Conservation (phyloP, 2,113 vertebrate species). For the Pedionomus torquatus region DNA sequence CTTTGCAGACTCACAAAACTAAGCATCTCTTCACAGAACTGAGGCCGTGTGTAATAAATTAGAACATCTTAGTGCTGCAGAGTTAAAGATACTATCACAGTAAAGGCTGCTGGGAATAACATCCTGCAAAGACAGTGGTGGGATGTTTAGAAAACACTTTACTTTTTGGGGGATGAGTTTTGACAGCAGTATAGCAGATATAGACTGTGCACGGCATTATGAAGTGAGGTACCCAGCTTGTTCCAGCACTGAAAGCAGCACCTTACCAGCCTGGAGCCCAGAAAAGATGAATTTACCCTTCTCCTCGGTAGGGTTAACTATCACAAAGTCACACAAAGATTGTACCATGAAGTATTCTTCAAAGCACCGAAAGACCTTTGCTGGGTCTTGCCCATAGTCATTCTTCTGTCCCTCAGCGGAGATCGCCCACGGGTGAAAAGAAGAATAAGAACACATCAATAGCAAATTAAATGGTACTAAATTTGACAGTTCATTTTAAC, state of each 20-base stretch:
- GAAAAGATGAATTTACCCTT: background rate
- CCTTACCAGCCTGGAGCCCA: background rate
- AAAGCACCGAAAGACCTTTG: background rate
- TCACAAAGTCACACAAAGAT: background rate
- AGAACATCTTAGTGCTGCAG: background rate
- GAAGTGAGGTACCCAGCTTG: background rate
- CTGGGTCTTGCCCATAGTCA: background rate
- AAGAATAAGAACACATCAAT: background rate
- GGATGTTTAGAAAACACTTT: background rate
- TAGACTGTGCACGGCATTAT: fast-evolving
- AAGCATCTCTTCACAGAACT: background rate
- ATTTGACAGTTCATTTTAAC: background rate
- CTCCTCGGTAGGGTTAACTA: background rate
- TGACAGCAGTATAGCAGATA: background rate
- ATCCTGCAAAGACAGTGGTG: background rate
- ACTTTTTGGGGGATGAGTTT: background rate
- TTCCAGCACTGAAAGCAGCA: background rate
- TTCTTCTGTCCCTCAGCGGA: background rate
- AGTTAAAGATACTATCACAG: background rate
- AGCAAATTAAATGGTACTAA: background rate
- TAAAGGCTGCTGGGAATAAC: background rate
- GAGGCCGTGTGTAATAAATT: background rate
- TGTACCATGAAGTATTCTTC: background rate
- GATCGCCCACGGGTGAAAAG: background rate
- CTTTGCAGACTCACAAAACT: background rate